These are phyloP conservation scores for Euthynnus affinis DNA, from an alignment of 2,797 vertebrate species.

Conservation along the genomic window DNA sequence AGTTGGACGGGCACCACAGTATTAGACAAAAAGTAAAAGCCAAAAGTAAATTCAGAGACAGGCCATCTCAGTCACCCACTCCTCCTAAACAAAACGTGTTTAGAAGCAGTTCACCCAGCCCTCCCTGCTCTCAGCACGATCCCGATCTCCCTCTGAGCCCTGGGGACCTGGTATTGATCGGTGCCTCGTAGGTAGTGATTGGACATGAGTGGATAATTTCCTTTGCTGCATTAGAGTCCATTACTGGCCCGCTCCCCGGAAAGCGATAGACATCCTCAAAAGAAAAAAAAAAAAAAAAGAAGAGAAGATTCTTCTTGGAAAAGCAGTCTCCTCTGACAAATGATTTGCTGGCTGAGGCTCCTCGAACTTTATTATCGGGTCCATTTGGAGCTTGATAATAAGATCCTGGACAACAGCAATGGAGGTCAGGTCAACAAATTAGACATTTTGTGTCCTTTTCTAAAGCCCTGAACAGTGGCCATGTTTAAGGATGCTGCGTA, in stretches of 20 bases:
- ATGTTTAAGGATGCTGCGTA: not conserved
- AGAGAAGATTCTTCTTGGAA: slow-evolving; percentile 66
- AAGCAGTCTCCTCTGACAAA: slow-evolving; percentile 55
- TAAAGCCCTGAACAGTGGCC: not conserved
- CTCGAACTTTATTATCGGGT: slow-evolving; percentile 48
- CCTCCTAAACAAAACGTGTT: not conserved
- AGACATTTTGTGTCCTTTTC: not conserved
- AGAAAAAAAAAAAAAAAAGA: slow-evolving; percentile 24
- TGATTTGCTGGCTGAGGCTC: slow-evolving; percentile 44
- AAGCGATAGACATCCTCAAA: slow-evolving; percentile 76
- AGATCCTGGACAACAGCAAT: not conserved
- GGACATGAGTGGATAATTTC: slow-evolving; percentile 83
- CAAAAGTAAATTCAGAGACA: not conserved
- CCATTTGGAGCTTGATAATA: slow-evolving; percentile 32
- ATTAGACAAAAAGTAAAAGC: slow-evolving; percentile 7
- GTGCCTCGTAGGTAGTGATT: slow-evolving; percentile 80
- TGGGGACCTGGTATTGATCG: slow-evolving; percentile 78
- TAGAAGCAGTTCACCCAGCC: slow-evolving; percentile 5
- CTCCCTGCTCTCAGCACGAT: slow-evolving; percentile 57
- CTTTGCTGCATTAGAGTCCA: slow-evolving; percentile 84
- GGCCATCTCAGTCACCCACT: slow-evolving; percentile 1
- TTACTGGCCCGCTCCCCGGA: slow-evolving; percentile 79
- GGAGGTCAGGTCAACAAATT: not conserved
- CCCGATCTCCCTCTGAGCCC: slow-evolving; percentile 67
- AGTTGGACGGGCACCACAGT: not conserved